Evolutionary conservation across 2,888 invertebrate genomes (phyloP).

Genomic region (Phengaris arion): DNA sequence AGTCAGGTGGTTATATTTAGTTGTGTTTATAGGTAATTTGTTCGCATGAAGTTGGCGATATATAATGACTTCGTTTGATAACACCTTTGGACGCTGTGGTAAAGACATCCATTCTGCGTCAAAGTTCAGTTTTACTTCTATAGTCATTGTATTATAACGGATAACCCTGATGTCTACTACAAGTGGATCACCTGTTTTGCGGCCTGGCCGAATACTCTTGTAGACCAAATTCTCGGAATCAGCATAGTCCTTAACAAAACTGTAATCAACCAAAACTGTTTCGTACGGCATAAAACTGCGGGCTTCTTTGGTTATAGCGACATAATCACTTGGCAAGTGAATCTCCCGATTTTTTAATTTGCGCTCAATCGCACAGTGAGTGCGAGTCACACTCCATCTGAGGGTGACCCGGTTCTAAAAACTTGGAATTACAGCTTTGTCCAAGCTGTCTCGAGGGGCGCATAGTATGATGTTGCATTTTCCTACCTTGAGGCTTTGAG

Average conservation of each 20-base stretch:
- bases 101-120: not conserved
- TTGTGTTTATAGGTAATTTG: not conserved
- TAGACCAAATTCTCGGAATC: conserved; percentile 26
- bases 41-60: conserved; percentile 10
- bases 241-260: conserved; percentile 27
- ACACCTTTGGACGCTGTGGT: not conserved
- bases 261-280: conserved; percentile 22
- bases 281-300: conserved; percentile 29
- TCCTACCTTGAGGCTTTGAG: conserved; percentile 39
- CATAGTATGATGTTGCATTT: conserved; percentile 12
- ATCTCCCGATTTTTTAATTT: conserved; percentile 43
- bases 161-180: conserved; percentile 30
- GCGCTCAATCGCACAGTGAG: conserved; percentile 44
- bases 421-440: conserved; percentile 37
- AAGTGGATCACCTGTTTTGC: conserved; percentile 34
- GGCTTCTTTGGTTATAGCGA: conserved; percentile 37
- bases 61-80: not conserved
- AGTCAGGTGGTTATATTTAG: conserved; percentile 13
- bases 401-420: conserved; percentile 35
- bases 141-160: not conserved
- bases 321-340: conserved; percentile 33
- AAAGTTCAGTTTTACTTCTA: conserved; percentile 5
- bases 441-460: conserved; percentile 5
- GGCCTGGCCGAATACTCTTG: conserved; percentile 35
- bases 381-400: conserved; percentile 36